These are phyloP conservation scores for Epinephelus lanceolatus DNA, from an alignment of 2,113 vertebrate species.

Conservation along the genomic window DNA sequence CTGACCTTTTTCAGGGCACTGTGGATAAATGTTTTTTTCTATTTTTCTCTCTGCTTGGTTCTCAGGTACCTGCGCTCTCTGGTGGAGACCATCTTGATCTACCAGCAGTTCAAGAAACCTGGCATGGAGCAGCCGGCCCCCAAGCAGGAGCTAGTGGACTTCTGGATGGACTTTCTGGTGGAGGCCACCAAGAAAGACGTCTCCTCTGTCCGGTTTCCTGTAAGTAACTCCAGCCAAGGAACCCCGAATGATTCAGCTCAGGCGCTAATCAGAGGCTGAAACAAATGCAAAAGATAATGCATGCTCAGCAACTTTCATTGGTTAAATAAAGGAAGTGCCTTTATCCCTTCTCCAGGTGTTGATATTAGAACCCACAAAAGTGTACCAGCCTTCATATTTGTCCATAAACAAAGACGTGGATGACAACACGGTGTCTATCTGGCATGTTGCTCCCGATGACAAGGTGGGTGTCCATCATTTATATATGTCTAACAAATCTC, in stretches of 20 bases:
- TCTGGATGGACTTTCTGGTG: conserved; percentile 99
- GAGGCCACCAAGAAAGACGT: conserved; percentile 96
- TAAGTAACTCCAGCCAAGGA: conserved; percentile 75
- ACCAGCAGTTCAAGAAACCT: conserved; percentile 95
- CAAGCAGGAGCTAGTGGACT: conserved; percentile 95
- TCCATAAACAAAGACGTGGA: conserved; percentile 97
- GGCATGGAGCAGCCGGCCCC: conserved; percentile 86
- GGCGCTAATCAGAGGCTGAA: background rate
- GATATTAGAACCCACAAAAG: conserved; percentile 97
- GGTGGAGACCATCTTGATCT: conserved; percentile 96
- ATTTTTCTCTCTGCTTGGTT: conserved; percentile 2
- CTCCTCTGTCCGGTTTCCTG: conserved; percentile 96
- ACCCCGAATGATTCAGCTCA: background rate
- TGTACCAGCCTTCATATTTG: conserved; percentile 97
- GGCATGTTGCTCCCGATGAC: conserved; percentile 96
- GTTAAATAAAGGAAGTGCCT: background rate
- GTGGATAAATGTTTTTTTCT: background rate
- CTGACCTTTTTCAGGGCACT: background rate
- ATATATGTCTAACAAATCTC: background rate
- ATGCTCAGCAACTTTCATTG: too few species aligned
- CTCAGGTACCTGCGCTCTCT: conserved; percentile 94
- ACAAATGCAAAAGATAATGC: background rate
- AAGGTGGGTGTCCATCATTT: conserved; percentile 85
- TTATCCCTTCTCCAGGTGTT: conserved; percentile 87
- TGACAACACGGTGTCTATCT: conserved; percentile 95